These are phyloP conservation scores for Solea solea DNA, from an alignment of 2,113 vertebrate species.

Conservation along the genomic window DNA sequence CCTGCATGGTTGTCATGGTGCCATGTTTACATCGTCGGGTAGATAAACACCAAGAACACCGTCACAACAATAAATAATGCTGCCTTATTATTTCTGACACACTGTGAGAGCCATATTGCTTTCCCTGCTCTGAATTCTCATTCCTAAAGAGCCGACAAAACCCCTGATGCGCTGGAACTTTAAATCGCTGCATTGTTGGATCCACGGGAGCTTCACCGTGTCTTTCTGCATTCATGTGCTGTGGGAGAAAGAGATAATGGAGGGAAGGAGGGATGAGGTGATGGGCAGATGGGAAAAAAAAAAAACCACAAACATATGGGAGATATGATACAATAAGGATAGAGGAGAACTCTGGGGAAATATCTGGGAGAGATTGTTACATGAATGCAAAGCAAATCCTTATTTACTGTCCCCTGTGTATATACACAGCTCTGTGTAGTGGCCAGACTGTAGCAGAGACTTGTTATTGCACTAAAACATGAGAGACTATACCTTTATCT, in stretches of 20 bases:
- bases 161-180: conserved; percentile 15
- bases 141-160: conserved; percentile 9
- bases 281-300: conserved; percentile 59
- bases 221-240: conserved; percentile 29
- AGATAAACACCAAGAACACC: too few species aligned
- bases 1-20: too few species aligned
- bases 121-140: not conserved
- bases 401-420: conserved; percentile 37
- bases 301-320: conserved; percentile 44
- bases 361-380: conserved; percentile 42
- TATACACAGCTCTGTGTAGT: conserved; percentile 4
- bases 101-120: not conserved
- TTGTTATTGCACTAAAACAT: conserved; percentile 27
- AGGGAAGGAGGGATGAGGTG: conserved; percentile 34
- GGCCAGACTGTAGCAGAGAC: conserved; percentile 15
- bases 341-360: conserved; percentile 49
- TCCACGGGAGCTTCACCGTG: conserved; percentile 12
- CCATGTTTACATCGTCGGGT: too few species aligned
- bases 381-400: conserved; percentile 49
- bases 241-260: conserved; percentile 1
- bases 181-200: conserved; percentile 29
- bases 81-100: not conserved
- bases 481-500: not conserved
- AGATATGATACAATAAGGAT: conserved; percentile 60
- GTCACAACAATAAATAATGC: conserved; percentile 1